These are phyloP conservation scores for Cossypha dichroa DNA, from an alignment of 2,797 vertebrate species.

Conservation along the genomic window DNA sequence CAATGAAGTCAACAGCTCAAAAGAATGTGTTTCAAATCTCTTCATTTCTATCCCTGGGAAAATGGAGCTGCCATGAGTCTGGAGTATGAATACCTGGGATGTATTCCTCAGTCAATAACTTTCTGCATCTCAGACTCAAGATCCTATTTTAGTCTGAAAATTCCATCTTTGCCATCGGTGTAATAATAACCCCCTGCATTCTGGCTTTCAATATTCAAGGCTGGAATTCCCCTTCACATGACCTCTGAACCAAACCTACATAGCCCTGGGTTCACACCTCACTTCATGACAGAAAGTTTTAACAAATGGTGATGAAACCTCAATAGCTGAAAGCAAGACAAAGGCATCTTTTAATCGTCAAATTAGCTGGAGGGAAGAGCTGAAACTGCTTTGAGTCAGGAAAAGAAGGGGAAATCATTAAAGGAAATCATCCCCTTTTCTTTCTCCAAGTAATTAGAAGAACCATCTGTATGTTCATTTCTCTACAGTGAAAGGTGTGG, in stretches of 20 bases:
- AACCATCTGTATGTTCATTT: conserved; percentile 63
- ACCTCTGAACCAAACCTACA: conserved; percentile 20
- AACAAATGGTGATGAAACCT: conserved; percentile 21
- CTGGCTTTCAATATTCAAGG: not conserved
- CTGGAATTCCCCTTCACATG: conserved; percentile 30
- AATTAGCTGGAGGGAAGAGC: conserved; percentile 58
- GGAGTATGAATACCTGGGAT: not conserved
- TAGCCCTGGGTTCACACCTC: conserved; percentile 28
- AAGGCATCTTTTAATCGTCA: conserved; percentile 49
- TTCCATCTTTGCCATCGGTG: not conserved
- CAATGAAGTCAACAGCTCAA: not conserved
- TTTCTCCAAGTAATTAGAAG: conserved; percentile 62
- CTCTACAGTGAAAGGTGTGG: conserved; percentile 36
- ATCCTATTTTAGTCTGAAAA: not conserved
- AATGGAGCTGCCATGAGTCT: not conserved
- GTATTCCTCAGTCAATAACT: not conserved
- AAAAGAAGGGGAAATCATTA: conserved; percentile 62
- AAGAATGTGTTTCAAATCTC: not conserved
- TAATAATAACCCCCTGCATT: not conserved
- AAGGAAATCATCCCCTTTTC: conserved; percentile 60
- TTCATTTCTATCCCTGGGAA: not conserved
- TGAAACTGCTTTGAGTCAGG: conserved; percentile 30
- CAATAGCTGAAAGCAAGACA: conserved; percentile 63
- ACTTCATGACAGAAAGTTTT: not conserved
- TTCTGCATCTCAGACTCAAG: not conserved